Evolutionary conservation across 2,888 invertebrate species (phyloP), one percentile per base, ranked within the genome.

Genomic region (Tubulanus polymorphus): DNA sequence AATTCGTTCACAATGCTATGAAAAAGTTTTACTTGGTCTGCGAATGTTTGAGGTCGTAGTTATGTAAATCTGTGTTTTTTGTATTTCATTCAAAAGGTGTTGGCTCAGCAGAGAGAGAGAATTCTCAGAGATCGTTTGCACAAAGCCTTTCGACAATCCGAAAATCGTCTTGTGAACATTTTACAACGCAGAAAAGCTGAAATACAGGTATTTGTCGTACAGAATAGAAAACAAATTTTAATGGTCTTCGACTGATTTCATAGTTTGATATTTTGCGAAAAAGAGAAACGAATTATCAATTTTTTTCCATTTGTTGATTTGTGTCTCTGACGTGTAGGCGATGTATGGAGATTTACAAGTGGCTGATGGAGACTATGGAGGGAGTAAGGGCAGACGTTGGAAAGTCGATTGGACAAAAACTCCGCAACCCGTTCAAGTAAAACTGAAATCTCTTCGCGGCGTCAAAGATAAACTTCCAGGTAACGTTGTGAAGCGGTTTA

Each of bases 371-470:
- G 68, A 72, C 53, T 76, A 73, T 54, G 75, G 74, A 3, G 75
- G 75, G 3, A 68, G 67, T 45, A 63, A 71, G 51, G 75, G 76
- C 25, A 65, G 75, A 26, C 61, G 75, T 32, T 76, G 74, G 74
- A 74, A 74, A 63, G 71, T 76, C 1, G 76, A 76, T 63, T 76
- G 76, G 76, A 65, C 74, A 57, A 65, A 62, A 32, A 73, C 75
- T 0, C 76, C 75, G 20, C 76, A 76, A 57, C 76, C 76, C 3
- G 68, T 76, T 47, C 71, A 76, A 60, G 63, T 76, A 55, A 76
- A 76, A 51, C 58, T 76, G 47, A 70, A 70, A 47, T 72, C 70
- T 62, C 64, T 76, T 28, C 56, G 76, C 47, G 76, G 76, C 3
- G 70, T 76, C 28, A 71, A 71, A 61, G 72, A 76, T 63, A 76